Evolutionary conservation across 1,140 invertebrate genomes (phyloP).

Genomic region (Drosophila obscura): DNA sequence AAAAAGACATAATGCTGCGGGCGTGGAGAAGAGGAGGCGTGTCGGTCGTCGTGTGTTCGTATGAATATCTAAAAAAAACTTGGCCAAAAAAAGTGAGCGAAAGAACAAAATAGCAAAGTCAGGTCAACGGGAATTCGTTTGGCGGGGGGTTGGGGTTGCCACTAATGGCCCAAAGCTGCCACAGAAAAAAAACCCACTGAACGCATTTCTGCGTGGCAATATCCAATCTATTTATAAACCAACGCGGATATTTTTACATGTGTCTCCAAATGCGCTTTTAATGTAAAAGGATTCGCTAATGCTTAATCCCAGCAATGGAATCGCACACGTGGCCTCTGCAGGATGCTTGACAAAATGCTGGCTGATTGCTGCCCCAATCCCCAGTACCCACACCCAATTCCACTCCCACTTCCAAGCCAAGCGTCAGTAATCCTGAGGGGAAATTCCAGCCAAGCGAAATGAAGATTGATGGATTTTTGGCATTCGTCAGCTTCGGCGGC

Average conservation of each 20-base stretch:
- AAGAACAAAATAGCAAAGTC: conserved; percentile 56
- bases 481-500: conserved; percentile 54
- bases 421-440: conserved; percentile 4
- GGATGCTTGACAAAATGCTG: conserved; percentile 54
- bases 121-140: conserved; percentile 43
- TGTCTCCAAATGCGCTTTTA: conserved; percentile 71
- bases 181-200: conserved; percentile 44
- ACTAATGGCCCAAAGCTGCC: conserved; percentile 44
- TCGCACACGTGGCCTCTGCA: conserved; percentile 25
- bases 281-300: conserved; percentile 53
- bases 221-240: conserved; percentile 36
- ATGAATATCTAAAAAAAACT: conserved; percentile 69
- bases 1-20: conserved; percentile 68
- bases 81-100: conserved; percentile 40
- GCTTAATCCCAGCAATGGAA: conserved; percentile 30
- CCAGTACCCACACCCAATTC: not conserved
- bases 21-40: conserved; percentile 37
- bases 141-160: not conserved
- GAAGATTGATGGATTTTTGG: conserved; percentile 72
- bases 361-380: conserved; percentile 42
- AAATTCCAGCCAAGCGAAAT: conserved; percentile 51
- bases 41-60: conserved; percentile 30
- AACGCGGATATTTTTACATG: conserved; percentile 43
- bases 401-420: no score
- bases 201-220: conserved; percentile 47